These are phyloP conservation scores for Dichetophora obliterata DNA, from an alignment of 2,888 invertebrate genomes.

Conservation along the genomic window DNA sequence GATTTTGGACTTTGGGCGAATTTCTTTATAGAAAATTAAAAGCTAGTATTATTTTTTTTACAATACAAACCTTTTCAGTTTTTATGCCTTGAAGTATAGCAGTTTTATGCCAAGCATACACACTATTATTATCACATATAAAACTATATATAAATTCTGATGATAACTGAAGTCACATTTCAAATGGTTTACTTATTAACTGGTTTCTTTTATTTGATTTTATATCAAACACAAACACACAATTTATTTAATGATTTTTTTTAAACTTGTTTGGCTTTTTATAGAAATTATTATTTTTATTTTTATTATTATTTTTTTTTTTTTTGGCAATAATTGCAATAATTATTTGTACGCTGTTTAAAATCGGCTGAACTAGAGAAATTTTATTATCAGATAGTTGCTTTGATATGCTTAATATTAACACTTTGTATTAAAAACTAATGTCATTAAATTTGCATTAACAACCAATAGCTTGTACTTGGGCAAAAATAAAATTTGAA, in stretches of 20 bases:
- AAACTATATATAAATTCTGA: too few species aligned
- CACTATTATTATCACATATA: too few species aligned
- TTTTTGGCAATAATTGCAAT: not conserved
- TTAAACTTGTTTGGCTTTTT: too few species aligned
- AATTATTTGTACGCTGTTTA: not conserved
- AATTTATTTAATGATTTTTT: too few species aligned
- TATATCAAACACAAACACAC: too few species aligned
- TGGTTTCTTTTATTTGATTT: not conserved
- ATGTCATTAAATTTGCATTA: too few species aligned
- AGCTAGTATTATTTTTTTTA: not conserved
- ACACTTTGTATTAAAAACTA: too few species aligned
- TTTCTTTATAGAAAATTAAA: not conserved
- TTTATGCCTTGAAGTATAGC: not conserved
- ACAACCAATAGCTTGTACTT: not conserved
- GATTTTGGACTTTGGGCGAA: not conserved
- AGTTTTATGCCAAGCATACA: not conserved
- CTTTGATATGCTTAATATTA: too few species aligned
- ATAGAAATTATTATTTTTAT: not conserved
- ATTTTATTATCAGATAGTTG: too few species aligned
- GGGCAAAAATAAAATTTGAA: too few species aligned
- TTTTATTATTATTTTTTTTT: not conserved
- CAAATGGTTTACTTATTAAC: slow-evolving; percentile 8
- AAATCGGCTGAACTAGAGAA: not conserved
- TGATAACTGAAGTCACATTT: slow-evolving; percentile 26
- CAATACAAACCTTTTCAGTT: not conserved